A percentile compares a stretch with the other conserved stretches of the same genome.
These are phyloP conservation scores for Ciconia maguari DNA, from an alignment of 2,113 vertebrate species.

Conservation along the genomic window DNA sequence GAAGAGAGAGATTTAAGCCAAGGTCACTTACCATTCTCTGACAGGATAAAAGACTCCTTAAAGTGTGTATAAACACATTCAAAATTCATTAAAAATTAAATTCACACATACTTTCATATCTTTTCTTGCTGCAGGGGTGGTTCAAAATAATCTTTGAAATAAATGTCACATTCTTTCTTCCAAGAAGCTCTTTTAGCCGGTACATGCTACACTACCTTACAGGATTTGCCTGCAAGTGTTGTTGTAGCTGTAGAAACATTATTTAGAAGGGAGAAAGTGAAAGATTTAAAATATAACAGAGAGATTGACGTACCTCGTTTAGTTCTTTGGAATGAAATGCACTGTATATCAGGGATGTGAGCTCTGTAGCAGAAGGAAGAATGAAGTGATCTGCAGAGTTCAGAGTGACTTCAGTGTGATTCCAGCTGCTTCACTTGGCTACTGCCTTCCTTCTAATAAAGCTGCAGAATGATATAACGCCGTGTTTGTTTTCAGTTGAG, in stretches of 20 bases:
- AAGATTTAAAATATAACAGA: not conserved
- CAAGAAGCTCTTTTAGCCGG: not conserved
- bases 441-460: slow-evolving; percentile 63
- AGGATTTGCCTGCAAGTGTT: not conserved
- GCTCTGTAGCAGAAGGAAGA: slow-evolving; percentile 32
- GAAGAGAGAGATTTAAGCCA: not conserved
- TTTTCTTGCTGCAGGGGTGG: not conserved
- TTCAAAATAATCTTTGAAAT: slow-evolving; percentile 2
- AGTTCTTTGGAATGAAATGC: not conserved
- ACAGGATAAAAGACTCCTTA: not conserved
- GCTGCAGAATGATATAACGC: slow-evolving; percentile 44
- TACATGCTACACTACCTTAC: not conserved
- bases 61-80: not conserved
- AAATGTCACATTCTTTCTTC: not conserved
- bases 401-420: slow-evolving; percentile 10
- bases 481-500: slow-evolving; percentile 52
- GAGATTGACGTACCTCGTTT: slow-evolving; percentile 57
- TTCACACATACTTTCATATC: not conserved
- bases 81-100: not conserved
- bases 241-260: not conserved
- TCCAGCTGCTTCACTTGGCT: slow-evolving; percentile 46
- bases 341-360: slow-evolving; percentile 13
- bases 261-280: not conserved
- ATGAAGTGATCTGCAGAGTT: slow-evolving; percentile 38
- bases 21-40: not conserved